Base-by-base conservation (phyloP, 2,888 invertebrate species). In the Coelinius sp. region DNA sequence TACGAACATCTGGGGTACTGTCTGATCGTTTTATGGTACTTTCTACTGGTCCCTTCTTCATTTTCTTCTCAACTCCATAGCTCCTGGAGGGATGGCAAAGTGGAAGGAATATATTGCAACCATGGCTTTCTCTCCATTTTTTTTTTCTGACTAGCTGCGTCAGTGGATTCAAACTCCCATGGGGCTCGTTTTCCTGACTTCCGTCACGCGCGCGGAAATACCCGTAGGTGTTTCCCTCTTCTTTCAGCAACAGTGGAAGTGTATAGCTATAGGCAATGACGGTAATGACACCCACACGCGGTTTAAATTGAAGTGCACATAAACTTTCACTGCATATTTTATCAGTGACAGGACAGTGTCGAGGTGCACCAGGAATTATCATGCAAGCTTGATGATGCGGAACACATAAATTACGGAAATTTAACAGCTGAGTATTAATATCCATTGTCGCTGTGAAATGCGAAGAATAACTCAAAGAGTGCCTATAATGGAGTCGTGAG, bases 171-270 rank as follows among this genome's bases (percentile, higher is more conserved):
- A 46, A 24, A 70, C 49, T 76, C 76, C 73, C 75, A 76, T 69
- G 59, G 74, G 75, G 53, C 72, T 76, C 75, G 73, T 75, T 76
- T 71, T 0, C 3, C n/a, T 38, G 70, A n/a, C 71, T 76, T 72
- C 56, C 73, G 66, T 59, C 75, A 69, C 67, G 70, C 49, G 63
- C 25, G 35, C 17, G 44, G 52, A 44, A n/a, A n/a, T 35, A 35
- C 41, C 41, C 1, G 46, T 66, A 68, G 74, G 66, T 73, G 68
- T 73, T 74, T 56, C 72, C 63, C 68, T 70, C 2, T 73, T 71
- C 71, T 65, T 73, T 68, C 63, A 5, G 31, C 31, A 31, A 5
- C 5, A 31, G 3, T 31, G 31, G 31, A 5, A 31, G 35, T 35
- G 8, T 35, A 35, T 35, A n/a, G n/a, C n/a, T n/a, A n/a, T n/a